Conservation (phyloP, 2,797 vertebrate species). For the Lindbergichthys nudifrons region DNA sequence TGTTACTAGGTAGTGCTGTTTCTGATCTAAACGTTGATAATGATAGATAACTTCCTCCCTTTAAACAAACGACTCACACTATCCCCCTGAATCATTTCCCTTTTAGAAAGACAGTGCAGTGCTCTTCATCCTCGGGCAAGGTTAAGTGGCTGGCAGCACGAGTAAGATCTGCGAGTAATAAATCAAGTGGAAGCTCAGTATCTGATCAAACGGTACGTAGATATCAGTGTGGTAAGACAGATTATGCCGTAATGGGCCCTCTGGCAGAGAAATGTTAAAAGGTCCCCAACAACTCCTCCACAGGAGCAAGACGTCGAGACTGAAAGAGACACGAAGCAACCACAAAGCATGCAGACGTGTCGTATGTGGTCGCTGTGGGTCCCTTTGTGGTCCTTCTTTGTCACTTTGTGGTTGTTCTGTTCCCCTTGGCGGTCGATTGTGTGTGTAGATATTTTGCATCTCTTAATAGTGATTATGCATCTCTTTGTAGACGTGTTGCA, state of each 20-base stretch:
- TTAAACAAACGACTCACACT: conserved; percentile 17
- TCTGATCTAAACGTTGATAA: conserved; percentile 32
- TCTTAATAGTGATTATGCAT: neutral
- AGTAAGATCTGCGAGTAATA: conserved; percentile 42
- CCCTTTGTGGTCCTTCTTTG: neutral
- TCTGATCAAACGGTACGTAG: conserved; percentile 51
- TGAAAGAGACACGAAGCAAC: neutral
- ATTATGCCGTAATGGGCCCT: neutral
- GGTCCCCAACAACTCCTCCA: neutral
- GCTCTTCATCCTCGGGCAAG: conserved; percentile 35
- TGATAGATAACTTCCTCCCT: conserved; percentile 39
- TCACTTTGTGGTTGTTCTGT: neutral
- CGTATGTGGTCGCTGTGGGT: neutral
- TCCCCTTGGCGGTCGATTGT: too few relatives aligned
- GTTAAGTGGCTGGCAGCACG: conserved; percentile 24
- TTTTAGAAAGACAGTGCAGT: conserved; percentile 19
- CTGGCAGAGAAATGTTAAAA: neutral
- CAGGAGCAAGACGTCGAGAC: neutral
- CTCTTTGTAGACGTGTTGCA: neutral
- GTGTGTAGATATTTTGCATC: neutral
- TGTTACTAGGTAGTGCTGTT: conserved; percentile 25
- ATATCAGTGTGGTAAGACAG: conserved; percentile 14
- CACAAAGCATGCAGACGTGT: neutral
- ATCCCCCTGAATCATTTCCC: conserved; percentile 27
- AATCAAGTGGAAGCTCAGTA: conserved; percentile 51